Percentiles rank a stretch among this genome's conserved stretches.
phyloP scores from a whole-genome alignment of 2,113 vertebrate species.

The Rhea americana region DNA sequence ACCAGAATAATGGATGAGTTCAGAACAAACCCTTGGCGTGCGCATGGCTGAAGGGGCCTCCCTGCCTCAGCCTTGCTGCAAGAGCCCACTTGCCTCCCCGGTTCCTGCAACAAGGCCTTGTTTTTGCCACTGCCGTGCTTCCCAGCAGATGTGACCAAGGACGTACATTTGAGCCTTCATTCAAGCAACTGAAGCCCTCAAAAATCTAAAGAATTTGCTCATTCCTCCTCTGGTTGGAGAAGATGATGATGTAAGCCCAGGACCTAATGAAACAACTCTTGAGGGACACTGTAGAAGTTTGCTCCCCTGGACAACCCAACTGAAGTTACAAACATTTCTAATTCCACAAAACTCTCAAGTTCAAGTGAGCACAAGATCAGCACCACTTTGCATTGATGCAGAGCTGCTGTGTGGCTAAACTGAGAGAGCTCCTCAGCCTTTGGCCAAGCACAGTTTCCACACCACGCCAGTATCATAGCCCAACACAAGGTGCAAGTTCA shows the following conservation, averaged over 20 bases:
- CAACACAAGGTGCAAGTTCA: no score
- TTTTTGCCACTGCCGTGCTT: rapidly evolving
- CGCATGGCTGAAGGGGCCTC: neutral
- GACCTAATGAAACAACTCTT: neutral
- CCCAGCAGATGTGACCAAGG: rapidly evolving
- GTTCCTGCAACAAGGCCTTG: neutral
- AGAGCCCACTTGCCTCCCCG: neutral
- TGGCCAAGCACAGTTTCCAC: neutral
- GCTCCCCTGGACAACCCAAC: neutral
- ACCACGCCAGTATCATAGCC: no score
- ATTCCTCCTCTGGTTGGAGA: neutral
- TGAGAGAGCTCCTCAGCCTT: neutral
- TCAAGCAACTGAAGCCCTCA: neutral
- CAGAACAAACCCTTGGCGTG: neutral
- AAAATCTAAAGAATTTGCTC: neutral
- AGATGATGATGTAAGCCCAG: neutral
- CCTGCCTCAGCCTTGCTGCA: neutral
- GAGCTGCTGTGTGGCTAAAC: rapidly evolving
- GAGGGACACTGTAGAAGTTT: rapidly evolving
- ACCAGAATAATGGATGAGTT: constrained; percentile 22
- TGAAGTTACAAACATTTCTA: neutral
- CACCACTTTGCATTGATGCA: neutral
- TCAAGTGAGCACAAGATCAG: neutral
- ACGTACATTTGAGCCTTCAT: neutral
- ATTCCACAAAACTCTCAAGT: neutral